These are phyloP conservation scores for Rhadinocentrus ornatus DNA, from an alignment of 2,797 vertebrate genomes.

Conservation along the genomic window DNA sequence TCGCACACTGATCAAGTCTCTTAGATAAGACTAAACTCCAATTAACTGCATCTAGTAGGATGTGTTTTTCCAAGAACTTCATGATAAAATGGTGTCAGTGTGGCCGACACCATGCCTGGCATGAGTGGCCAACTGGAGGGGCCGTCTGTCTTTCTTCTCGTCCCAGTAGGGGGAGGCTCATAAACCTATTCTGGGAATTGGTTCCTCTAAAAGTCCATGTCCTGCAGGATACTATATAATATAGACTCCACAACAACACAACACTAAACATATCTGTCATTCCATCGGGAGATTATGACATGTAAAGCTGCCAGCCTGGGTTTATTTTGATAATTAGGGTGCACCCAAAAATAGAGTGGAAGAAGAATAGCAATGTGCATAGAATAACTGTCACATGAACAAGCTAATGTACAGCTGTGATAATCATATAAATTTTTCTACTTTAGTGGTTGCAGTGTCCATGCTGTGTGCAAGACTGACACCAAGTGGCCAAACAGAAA, in stretches of 20 bases:
- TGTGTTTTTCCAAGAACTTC: constrained; percentile 31
- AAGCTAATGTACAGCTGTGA: constrained; percentile 14
- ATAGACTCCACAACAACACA: constrained; percentile 50
- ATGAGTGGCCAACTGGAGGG: constrained; percentile 62
- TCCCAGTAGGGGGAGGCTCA: constrained; percentile 40
- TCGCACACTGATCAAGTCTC: not conserved
- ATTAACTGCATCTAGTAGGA: constrained; percentile 6
- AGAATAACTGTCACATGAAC: constrained; percentile 9
- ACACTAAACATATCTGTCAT: constrained; percentile 45
- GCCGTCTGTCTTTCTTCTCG: constrained; percentile 54
- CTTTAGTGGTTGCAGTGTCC: not conserved
- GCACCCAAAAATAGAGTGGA: constrained; percentile 38
- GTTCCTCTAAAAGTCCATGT: constrained; percentile 47
- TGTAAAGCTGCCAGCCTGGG: constrained; percentile 17
- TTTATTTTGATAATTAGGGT: constrained; percentile 26
- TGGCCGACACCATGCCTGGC: constrained; percentile 55
- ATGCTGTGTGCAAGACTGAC: constrained; percentile 71
- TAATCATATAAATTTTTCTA: constrained; percentile 2
- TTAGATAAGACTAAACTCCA: not conserved
- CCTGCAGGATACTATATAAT: constrained; percentile 45
- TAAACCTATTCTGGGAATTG: constrained; percentile 53
- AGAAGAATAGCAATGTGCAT: constrained; percentile 4
- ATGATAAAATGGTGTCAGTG: constrained; percentile 65
- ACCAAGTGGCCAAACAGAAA: constrained; percentile 70
- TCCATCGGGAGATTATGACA: constrained; percentile 38